phyloP scores from a whole-genome alignment of 2,888 invertebrate genomes.

The Dynastes maya region DNA sequence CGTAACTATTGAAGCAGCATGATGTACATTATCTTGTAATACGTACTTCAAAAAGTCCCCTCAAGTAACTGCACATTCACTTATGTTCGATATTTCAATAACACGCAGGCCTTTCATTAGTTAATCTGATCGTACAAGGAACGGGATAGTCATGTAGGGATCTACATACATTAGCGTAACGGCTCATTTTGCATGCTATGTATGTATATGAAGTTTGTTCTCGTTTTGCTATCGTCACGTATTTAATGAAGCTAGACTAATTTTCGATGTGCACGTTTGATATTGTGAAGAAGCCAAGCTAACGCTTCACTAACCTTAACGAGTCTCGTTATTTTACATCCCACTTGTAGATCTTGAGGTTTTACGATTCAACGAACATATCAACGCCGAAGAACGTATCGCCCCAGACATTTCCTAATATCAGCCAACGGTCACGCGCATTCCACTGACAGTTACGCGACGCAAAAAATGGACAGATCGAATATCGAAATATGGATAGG shows the following conservation, averaged over 20 bases:
- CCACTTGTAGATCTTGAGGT: conserved; percentile 35
- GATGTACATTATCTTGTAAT: too few species aligned
- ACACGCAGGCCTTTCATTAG: too few species aligned
- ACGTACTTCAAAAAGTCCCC: too few species aligned
- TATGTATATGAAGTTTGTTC: not conserved
- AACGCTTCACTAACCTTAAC: conserved; percentile 42
- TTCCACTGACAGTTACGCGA: conserved; percentile 15
- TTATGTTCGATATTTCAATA: too few species aligned
- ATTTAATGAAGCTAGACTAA: conserved; percentile 16
- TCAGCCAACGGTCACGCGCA: not conserved
- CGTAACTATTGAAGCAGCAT: too few species aligned
- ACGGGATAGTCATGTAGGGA: too few species aligned
- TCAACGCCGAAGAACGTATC: conserved; percentile 21
- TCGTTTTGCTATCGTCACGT: conserved; percentile 9
- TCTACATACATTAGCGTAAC: too few species aligned
- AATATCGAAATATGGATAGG: conserved; percentile 12
- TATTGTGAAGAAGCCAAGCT: conserved; percentile 11
- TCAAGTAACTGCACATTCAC: too few species aligned
- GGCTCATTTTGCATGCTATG: not conserved
- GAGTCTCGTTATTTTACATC: conserved; percentile 19
- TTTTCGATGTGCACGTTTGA: not conserved
- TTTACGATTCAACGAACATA: conserved; percentile 23
- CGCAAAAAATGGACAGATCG: conserved; percentile 26
- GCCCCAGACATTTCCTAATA: conserved; percentile 33
- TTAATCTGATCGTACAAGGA: too few species aligned